phyloP scores from a whole-genome alignment of 2,888 invertebrate genomes.

The Drosophila prolongata region DNA sequence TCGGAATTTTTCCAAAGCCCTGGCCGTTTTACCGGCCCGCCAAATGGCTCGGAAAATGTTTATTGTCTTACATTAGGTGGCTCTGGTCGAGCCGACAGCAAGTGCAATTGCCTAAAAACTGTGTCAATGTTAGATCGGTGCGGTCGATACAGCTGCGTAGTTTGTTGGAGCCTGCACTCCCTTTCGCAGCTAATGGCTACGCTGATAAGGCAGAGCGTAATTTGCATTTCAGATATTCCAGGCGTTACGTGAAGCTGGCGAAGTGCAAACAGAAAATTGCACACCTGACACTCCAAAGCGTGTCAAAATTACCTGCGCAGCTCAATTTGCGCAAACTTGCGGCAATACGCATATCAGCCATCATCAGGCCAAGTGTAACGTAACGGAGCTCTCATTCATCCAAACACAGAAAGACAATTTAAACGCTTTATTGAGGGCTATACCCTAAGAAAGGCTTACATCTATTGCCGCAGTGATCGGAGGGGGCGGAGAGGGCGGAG shows the following conservation, averaged over 20 bases:
- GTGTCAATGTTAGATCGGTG: constrained; percentile 65
- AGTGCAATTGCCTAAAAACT: constrained; percentile 35
- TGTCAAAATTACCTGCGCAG: constrained; percentile 58
- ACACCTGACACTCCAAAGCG: constrained; percentile 61
- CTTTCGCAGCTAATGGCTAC: constrained; percentile 6
- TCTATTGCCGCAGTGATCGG: too few species aligned
- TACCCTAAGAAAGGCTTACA: constrained; percentile 45
- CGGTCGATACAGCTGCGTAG: constrained; percentile 40
- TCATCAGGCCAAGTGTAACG: too few species aligned
- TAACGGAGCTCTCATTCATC: not conserved
- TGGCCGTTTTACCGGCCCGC: constrained; percentile 29
- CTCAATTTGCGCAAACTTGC: constrained; percentile 58
- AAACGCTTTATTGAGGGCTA: constrained; percentile 21
- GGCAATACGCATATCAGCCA: constrained; percentile 21
- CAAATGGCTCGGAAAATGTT: constrained; percentile 72
- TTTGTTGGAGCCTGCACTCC: not conserved
- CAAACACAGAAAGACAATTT: constrained; percentile 37
- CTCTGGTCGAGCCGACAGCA: constrained; percentile 11
- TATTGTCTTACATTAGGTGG: constrained; percentile 57
- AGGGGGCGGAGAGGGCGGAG: too few species aligned
- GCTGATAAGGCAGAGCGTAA: constrained; percentile 17
- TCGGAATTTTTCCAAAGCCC: constrained; percentile 23
- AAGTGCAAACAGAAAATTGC: constrained; percentile 67
- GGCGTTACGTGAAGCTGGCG: constrained; percentile 44
- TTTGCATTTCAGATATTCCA: constrained; percentile 31